Evolutionary conservation across 2,113 vertebrate species (phyloP), one percentile per base, ranked within the genome.

Genomic region (Ammospiza caudacuta): DNA sequence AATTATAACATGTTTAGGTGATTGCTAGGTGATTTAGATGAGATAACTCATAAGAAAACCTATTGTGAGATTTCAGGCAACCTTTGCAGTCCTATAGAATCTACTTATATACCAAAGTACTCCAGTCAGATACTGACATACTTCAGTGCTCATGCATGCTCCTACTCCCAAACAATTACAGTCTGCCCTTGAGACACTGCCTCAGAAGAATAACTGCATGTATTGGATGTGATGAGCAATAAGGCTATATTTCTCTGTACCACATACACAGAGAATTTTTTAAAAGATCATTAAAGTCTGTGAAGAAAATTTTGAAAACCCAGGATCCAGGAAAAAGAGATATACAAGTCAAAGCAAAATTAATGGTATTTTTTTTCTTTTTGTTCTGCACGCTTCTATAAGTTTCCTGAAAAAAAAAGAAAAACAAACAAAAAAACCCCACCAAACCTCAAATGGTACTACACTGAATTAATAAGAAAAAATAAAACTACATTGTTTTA

Each of bases 341-440:
- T 8, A 43, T 8, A n/a, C 21, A 74, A 49, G 2, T 51, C 21
- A 87, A 69, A 83, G 7, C 6, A 3, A 93, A 86, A 83, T 28
- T 29, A 44, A 41, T 18, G 5, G 2, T 5, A 1, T 1, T 44
- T 41, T 75, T 8, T 41, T 14, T 14, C 0, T 47, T 64, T 62
- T 70, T 13, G 1, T 14, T 3, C 7, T 85, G 2, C 6, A 24
- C 8, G 4, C 33, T 69, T 15, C 11, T 57, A 0, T n/a, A 44
- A 25, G 3, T 43, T 87, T 89, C 58, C 35, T 41, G 24, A 2
- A 22, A 37, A 44, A 44, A 39, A 29, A 5, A 6, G 8, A 41
- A 11, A 29, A 6, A 22, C 24, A 35, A 59, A 35, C 4, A 2
- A 18, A 51, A 43, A 37, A 24, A 6, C 12, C 5, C n/a, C 16